Evolutionary conservation across 2,888 invertebrate genomes (phyloP), one percentile per base, ranked within the genome.

Genomic region (Cyaniris semiargus): DNA sequence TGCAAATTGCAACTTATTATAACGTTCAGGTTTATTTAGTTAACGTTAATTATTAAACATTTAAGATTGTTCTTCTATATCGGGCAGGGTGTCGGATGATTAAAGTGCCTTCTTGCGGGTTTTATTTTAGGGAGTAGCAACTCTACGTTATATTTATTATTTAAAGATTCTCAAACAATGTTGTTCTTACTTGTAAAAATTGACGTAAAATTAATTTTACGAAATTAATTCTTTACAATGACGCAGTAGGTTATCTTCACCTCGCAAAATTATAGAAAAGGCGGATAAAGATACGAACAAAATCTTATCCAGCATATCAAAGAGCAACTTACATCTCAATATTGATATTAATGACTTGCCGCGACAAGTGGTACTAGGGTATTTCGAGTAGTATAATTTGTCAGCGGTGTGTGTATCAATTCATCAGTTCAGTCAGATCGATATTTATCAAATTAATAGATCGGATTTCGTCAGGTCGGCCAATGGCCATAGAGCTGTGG

Each of bases 381-480:
- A 60, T 60, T 60, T 23, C 82, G 84, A 88, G 87, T 85, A 85
- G 86, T 88, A 90, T 90, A 91, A 93, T 93, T 93, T 93, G 93
- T 93, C 93, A 92, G 91, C 86, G 87, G 84, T 86, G 90, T 90
- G 89, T 88, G 88, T 82, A 83, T 83, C 84, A 84, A 85, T 85
- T 83, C 82, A 81, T 80, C 81, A 81, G 80, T 85, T 85, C 84
- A 82, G 88, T 90, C 90, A 89, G 92, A 90, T 91, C 86, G 90
- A 66, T 66, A 31, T 92, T 91, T 93, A 93, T 93, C 92, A 91
- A 87, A 87, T 90, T 92, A 92, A 93, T 93, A 92, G 93, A 93
- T 93, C 92, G 92, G 90, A 92, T 93, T 93, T 93, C 92, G 89
- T 92, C 93, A 90, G 88, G 87, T 92, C 88, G 84, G 85, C 84